Base-by-base conservation (phyloP, 2,888 invertebrate genomes). In the Eugnorisma glareosa region DNA sequence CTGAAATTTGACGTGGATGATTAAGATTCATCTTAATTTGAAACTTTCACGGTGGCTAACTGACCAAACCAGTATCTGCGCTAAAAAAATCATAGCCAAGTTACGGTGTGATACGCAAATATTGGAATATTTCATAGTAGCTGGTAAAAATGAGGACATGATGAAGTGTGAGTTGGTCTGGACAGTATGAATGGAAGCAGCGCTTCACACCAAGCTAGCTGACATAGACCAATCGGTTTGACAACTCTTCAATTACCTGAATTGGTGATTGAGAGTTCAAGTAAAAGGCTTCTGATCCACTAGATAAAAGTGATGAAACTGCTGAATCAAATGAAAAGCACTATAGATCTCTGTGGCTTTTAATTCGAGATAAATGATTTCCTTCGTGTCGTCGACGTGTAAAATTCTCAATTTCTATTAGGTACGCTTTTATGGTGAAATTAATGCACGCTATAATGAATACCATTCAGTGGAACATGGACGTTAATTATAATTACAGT, bases 401-500 rank as follows among this genome's bases (percentile, higher is more conserved):
- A 57, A 73, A 76, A 64, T 64, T 73, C 64, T 51, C 48, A 75
- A 66, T 76, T 73, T 79, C 73, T 54, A 82, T 82, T 73, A 73
- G 13, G 73, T 73, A 80, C 24, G 48, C 59, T 77, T 81, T 83
- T 75, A 82, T 77, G 74, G 73, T 81, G 66, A 80, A 84, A 71
- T 64, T 45, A 75, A 68, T 83, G 67, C 69, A 86, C 82, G 73
- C 71, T 59, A 81, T 40, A 72, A 76, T 84, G 85, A 77, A 88
- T 87, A 81, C 73, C 73, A 77, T 87, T 88, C 74, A 87, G 84
- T 84, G 83, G 59, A 81, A 81, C 81, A 79, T 81, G 88, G 79
- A 85, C 77, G 83, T 84, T 89, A 89, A 90, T 89, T 89, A 89
- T 90, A 91, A 88, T 89, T 89, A 89, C 85, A 81, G 78, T 82